Evolutionary conservation across 2,797 vertebrate species (phyloP).

Genomic region (Saxicola maurus): DNA sequence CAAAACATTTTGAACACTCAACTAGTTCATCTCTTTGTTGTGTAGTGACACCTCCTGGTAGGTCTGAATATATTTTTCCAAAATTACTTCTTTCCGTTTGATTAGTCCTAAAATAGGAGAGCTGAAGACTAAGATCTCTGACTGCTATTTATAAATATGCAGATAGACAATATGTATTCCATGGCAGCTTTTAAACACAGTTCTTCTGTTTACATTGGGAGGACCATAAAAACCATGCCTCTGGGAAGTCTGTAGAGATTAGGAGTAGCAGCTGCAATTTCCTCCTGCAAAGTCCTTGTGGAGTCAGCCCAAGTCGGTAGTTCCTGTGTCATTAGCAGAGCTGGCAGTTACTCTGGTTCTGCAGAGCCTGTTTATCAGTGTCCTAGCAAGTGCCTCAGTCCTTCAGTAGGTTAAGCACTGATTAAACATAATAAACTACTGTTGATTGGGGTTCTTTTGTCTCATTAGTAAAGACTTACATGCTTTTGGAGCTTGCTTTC

Average conservation of each 20-base stretch:
- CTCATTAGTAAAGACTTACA: not conserved
- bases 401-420: not conserved
- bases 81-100: not conserved
- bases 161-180: not conserved
- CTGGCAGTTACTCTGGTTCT: not conserved
- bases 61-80: not conserved
- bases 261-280: not conserved
- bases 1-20: not conserved
- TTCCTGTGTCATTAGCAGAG: not conserved
- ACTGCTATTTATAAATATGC: not conserved
- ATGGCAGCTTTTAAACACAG: not conserved
- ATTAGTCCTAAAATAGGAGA: not conserved
- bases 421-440: not conserved
- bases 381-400: not conserved
- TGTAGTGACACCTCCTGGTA: slow-evolving; percentile 43
- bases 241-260: not conserved
- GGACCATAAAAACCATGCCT: not conserved
- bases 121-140: not conserved
- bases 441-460: not conserved
- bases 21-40: not conserved
- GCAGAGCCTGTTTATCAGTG: not conserved
- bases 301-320: not conserved
- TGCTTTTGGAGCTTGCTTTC: not conserved
- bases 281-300: not conserved
- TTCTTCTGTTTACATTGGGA: not conserved